Conservation (phyloP, 2,888 invertebrate genomes). For the Drosophila falleni region DNA sequence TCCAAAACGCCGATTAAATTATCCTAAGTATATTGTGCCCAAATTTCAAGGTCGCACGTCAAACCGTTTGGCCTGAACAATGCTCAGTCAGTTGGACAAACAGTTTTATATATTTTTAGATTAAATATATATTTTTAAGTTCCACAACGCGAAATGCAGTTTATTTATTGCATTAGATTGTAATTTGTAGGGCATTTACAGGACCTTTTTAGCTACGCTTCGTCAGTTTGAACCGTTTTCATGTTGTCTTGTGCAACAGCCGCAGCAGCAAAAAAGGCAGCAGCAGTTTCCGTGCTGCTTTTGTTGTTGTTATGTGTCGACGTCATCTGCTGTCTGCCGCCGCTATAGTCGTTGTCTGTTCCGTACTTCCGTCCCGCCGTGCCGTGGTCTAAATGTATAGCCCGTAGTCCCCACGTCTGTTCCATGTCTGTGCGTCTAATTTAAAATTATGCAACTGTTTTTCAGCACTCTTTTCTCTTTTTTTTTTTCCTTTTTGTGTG, state of each 20-base stretch:
- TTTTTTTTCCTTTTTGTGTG: constrained; percentile 9
- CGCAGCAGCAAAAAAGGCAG: constrained; percentile 26
- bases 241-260: constrained; percentile 55
- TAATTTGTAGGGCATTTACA: constrained; percentile 23
- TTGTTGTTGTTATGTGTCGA: constrained; percentile 33
- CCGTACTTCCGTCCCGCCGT: constrained; percentile 33
- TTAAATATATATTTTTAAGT: too few relatives aligned
- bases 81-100: too few relatives aligned
- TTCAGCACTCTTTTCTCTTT: constrained; percentile 30
- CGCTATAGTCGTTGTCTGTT: constrained; percentile 35
- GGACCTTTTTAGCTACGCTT: constrained; percentile 9
- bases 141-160: too few relatives aligned
- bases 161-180: background rate
- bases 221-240: constrained; percentile 29
- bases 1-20: too few relatives aligned
- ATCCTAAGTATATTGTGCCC: too few relatives aligned
- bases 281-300: constrained; percentile 48
- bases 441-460: constrained; percentile 79
- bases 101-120: too few relatives aligned
- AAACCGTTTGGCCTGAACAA: too few relatives aligned
- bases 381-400: constrained; percentile 10
- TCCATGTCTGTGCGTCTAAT: constrained; percentile 77
- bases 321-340: constrained; percentile 65
- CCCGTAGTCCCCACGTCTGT: constrained; percentile 57
- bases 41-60: too few relatives aligned